Base-by-base conservation (phyloP, 2,797 vertebrate species). In the Acomys russatus region DNA sequence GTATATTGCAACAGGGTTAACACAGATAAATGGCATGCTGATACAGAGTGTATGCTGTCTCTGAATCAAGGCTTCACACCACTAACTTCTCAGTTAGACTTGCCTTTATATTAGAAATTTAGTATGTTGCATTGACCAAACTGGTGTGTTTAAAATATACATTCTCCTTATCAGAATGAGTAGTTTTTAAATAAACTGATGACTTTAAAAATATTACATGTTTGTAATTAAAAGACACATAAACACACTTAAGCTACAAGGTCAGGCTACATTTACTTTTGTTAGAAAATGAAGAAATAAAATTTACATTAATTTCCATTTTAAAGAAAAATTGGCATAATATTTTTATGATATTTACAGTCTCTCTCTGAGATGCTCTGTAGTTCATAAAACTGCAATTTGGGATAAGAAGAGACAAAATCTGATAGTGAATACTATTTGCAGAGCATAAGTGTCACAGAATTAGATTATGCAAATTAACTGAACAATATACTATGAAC, bases 401-500 rank as follows among this genome's bases (percentile, higher is more conserved):
- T 96, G 96, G 79, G 74, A 94, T 92, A 96, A 97, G 63, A 92
- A 95, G 87, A 96, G 84, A 97, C 96, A 97, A 97, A 96, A 97
- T 97, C 96, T 94, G 94, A 97, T 96, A 95, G 86, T 93, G 97
- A 98, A 96, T 97, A 94, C 96, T 97, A 97, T 97, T 95, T 97
- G 94, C 95, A 97, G 88, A 98, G 84, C 90, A 76, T 94, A 97
- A 97, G 96, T 95, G 96, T 97, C 94, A 97, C 94, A 95, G 97
- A 97, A 98, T 98, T 97, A 96, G 97, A 97, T 97, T 97, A 98
- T 97, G 97, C 87, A 97, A 97, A 98, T 98, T 51, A 97, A 92
- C 63, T 94, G 96, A 97, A 97, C 96, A 97, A 97, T 97, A 97
- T 96, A 96, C 92, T 96, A 96, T 92, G 95, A 97, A 94, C 94